Base-by-base conservation (phyloP, 2,113 vertebrate genomes). In the Campylomormyrus numenius region DNA sequence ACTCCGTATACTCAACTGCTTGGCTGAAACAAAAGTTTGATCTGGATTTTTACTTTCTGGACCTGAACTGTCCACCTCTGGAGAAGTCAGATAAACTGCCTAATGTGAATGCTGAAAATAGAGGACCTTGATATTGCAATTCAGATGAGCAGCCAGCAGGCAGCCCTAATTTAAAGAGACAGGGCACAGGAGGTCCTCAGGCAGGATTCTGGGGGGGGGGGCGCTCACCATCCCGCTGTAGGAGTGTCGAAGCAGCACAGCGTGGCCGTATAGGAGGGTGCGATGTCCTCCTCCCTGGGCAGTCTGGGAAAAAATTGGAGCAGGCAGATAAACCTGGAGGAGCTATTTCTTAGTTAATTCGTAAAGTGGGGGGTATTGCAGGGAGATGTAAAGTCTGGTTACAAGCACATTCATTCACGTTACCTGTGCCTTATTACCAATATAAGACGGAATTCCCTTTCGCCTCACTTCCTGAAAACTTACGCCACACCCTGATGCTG, bases 241-340 rank as follows among this genome's bases (percentile, higher is more conserved):
- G 85, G 98, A 98, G 94, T 99, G 98, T 58, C 98, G 95, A n/a
- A 99, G 95, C 91, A 98, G 90, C 50, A 99, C 97, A 1, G 98
- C 98, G 0, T 99, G 98, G 2, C 98, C 98, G 0, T 99, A 99
- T 31, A 99, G 96, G 1, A 99, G 95, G 0, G 98, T 99, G 42
- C 98, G 96, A 93, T 99, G 98, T 11, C 98, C 97, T 0, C 98
- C 97, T 0, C 98, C 97, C 93, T 98, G 98, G 8, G 97, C 97
- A 27, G 97, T 97, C 98, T 98, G 94, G 89, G 35, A 74, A 88
- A 15, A 89, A 92, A 74, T 15, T 17, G 31, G 1, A 62, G 85
- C n/a, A 42, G 15, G 90, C 19, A 48, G 45, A 84, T 77, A 77
- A 77, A 77, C 70, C 5, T 39, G 70, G 31, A 35, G 70, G 4